These are phyloP conservation scores for Cantharis rustica DNA, from an alignment of 2,888 invertebrate species.

Conservation along the genomic window DNA sequence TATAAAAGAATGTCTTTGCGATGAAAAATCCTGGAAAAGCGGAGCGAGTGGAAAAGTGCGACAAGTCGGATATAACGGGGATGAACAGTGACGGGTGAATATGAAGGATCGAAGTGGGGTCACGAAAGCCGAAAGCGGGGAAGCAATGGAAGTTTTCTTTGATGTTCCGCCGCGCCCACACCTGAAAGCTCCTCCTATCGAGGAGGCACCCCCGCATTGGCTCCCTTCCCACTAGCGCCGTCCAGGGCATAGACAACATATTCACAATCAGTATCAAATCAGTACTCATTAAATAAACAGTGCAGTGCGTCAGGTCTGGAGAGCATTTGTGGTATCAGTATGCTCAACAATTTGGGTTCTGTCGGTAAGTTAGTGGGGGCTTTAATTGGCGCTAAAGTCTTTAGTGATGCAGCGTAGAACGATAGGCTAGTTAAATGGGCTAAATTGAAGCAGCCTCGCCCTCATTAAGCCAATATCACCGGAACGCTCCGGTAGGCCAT, in stretches of 20 bases:
- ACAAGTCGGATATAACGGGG: slow-evolving; percentile 20
- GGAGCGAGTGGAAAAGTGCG: slow-evolving; percentile 20
- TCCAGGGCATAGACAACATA: slow-evolving; percentile 53
- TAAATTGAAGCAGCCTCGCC: slow-evolving; percentile 58
- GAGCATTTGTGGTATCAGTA: slow-evolving; percentile 43
- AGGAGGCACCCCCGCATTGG: slow-evolving; percentile 49
- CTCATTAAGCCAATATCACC: slow-evolving; percentile 56
- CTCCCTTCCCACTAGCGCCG: slow-evolving; percentile 49
- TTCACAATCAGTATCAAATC: slow-evolving; percentile 59
- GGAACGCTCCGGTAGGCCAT: slow-evolving; percentile 55
- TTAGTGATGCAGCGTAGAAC: slow-evolving; percentile 56
- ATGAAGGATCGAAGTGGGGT: slow-evolving; percentile 14
- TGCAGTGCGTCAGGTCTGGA: slow-evolving; percentile 52
- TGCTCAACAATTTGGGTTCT: slow-evolving; percentile 57
- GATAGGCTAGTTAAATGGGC: slow-evolving; percentile 58
- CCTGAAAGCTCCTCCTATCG: slow-evolving; percentile 41
- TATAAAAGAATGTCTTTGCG: slow-evolving; percentile 30
- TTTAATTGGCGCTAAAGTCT: slow-evolving; percentile 58
- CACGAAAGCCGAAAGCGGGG: slow-evolving; percentile 12
- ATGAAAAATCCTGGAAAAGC: slow-evolving; percentile 18
- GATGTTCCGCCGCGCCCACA: slow-evolving; percentile 40
- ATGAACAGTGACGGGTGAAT: slow-evolving; percentile 22
- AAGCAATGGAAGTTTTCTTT: slow-evolving; percentile 37
- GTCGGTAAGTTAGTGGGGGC: slow-evolving; percentile 57
- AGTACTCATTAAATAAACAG: slow-evolving; percentile 61